Base-by-base conservation (phyloP, 1,140 invertebrate species). In the Diprion similis region DNA sequence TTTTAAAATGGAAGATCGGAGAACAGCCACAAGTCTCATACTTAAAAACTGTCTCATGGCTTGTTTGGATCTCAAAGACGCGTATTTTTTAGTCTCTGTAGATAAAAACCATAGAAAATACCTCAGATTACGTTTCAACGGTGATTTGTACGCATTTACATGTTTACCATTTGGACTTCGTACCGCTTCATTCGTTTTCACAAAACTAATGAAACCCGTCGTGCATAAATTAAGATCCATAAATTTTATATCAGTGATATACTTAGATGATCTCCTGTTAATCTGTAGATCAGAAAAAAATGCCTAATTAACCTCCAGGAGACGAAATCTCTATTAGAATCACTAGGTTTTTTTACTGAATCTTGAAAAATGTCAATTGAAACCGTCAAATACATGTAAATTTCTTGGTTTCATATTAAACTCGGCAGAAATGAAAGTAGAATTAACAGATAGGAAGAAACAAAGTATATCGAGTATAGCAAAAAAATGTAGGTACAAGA, bases 351-450 rank as follows among this genome's bases (percentile, higher is more conserved):
- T 79, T 66, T 68, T 73, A 69, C 37, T 80, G 24, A 79, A 78
- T 70, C 46, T 65, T 8, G 17, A 73, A 48, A 78, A 77, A 78
- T 71, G 76, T 74, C 37, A 68, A 45, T 71, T 75, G 74, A 47
- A 68, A 24, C 77, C 78, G 0, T 66, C 15, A 13, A 59, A 51
- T n/a, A 19, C 3, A 51, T 78, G 75, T 64, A 76, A 70, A 65
- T 81, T 69, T 78, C 71, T 81, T 67, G 77, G 78, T 0, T 78
- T 81, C 71, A 73, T 76, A 13, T 75, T 78, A 24, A 46, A 82
- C 70, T 72, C 77, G 24, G 13, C 71, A 10, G 70, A 69, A 17
- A 68, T 73, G 48, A 46, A 68, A 15, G 65, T 9, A 6, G 51
- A 59, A 59, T 8, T 59, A 1, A 59, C 78, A 15, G 15, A 74